Evolutionary conservation across 2,113 vertebrate genomes (phyloP).

Genomic region (Turnix velox): DNA sequence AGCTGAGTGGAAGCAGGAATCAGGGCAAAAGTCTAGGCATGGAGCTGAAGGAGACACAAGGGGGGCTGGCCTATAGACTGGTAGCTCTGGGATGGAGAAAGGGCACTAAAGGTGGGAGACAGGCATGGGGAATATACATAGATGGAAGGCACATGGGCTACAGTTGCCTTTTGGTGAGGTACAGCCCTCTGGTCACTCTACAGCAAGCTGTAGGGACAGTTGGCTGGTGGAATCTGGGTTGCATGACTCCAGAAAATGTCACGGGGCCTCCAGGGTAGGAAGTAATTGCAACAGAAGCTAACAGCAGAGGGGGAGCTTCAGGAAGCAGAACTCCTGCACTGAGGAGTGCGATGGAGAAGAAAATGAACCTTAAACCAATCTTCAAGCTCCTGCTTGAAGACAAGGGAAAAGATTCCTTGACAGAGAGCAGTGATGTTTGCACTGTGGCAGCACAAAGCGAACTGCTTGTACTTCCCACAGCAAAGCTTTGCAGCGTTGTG

Average conservation of each 20-base stretch:
- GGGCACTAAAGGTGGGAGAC: accelerated
- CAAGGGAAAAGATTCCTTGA: background rate
- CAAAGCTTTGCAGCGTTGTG: background rate
- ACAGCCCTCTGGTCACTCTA: background rate
- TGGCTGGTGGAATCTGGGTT: background rate
- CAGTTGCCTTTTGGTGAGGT: background rate
- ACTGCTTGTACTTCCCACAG: accelerated
- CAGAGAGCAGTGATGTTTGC: background rate
- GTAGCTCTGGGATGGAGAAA: background rate
- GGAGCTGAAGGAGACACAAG: background rate
- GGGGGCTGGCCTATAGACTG: accelerated
- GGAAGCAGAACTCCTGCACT: background rate
- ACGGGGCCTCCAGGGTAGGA: background rate
- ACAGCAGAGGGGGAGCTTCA: background rate
- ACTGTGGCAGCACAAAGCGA: background rate
- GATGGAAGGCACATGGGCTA: background rate
- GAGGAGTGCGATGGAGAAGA: background rate
- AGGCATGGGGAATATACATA: background rate
- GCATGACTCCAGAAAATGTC: background rate
- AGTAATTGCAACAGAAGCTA: background rate
- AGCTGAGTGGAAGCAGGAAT: background rate
- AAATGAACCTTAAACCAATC: background rate
- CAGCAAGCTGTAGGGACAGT: background rate
- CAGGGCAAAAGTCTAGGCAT: background rate
- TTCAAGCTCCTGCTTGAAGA: background rate